Conservation (phyloP, 2,113 vertebrate genomes). For the Dicentrarchus labrax region DNA sequence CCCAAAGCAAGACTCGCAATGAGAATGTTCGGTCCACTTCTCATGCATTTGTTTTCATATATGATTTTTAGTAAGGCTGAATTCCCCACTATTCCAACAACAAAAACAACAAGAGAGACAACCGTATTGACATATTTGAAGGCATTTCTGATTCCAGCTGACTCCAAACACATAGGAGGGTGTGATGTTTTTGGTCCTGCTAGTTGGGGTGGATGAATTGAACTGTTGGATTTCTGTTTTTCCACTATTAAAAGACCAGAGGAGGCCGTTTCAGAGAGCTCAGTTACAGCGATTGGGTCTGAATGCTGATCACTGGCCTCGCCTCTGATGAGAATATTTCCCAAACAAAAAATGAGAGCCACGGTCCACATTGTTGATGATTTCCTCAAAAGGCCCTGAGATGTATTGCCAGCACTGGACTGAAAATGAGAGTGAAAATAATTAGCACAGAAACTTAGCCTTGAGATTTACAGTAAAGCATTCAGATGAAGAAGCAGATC, state of each 20-base stretch:
- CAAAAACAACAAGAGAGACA: constrained; percentile 90
- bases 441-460: constrained; percentile 55
- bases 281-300: constrained; percentile 33
- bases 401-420: constrained; percentile 24
- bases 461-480: constrained; percentile 46
- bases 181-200: constrained; percentile 57
- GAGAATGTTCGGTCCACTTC: constrained; percentile 92
- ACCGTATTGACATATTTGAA: constrained; percentile 93
- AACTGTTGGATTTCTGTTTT: constrained; percentile 63
- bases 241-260: constrained; percentile 45
- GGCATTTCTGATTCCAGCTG: constrained; percentile 85
- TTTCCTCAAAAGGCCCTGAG: constrained; percentile 52
- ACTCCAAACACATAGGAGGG: constrained; percentile 83
- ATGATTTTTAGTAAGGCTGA: constrained; percentile 90
- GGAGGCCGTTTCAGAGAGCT: constrained; percentile 54
- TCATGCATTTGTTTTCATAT: constrained; percentile 93
- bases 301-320: constrained; percentile 65
- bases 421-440: constrained; percentile 63
- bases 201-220: constrained; percentile 49
- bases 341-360: constrained; percentile 69
- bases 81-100: constrained; percentile 92
- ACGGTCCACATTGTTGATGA: constrained; percentile 71
- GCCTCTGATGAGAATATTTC: constrained; percentile 55
- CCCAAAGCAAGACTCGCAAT: constrained; percentile 93
- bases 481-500: constrained; percentile 38